Conservation (phyloP, 1,140 invertebrate genomes). For the Bicyclus anynana region DNA sequence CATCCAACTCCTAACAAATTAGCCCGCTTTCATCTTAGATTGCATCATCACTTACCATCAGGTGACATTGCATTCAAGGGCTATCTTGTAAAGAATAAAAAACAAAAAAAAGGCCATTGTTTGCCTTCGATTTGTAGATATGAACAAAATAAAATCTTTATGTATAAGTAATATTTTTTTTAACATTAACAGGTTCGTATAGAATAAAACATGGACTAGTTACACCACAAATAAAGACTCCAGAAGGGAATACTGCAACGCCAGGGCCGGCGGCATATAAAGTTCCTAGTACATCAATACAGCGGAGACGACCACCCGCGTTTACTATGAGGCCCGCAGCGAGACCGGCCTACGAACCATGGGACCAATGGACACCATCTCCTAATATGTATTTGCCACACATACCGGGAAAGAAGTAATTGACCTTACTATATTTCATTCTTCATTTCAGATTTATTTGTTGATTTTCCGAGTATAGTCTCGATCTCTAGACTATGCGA, state of each 20-base stretch:
- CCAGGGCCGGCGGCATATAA: constrained; percentile 47
- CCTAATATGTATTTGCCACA: constrained; percentile 62
- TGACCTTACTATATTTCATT: neutral
- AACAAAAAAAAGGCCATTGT: too few relatives aligned
- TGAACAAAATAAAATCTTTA: too few relatives aligned
- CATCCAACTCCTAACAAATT: too few relatives aligned
- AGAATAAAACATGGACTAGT: constrained; percentile 44
- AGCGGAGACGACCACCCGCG: constrained; percentile 40
- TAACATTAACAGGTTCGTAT: constrained; percentile 32
- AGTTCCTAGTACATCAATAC: constrained; percentile 13
- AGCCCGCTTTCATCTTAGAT: too few relatives aligned
- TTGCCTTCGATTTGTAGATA: neutral
- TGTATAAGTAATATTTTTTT: too few relatives aligned
- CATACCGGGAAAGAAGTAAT: constrained; percentile 25
- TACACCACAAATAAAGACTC: constrained; percentile 27
- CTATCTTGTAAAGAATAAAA: too few relatives aligned
- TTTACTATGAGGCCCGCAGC: constrained; percentile 41
- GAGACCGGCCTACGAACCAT: constrained; percentile 37
- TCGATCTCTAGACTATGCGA: too few relatives aligned
- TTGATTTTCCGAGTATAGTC: too few relatives aligned
- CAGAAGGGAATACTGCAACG: constrained; percentile 21
- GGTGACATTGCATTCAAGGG: too few relatives aligned
- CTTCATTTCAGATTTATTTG: too few relatives aligned
- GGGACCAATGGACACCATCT: constrained; percentile 57
- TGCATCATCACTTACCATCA: too few relatives aligned